Base-by-base conservation (phyloP, 2,113 vertebrate genomes). In the Rhegmatorhina hoffmannsi region DNA sequence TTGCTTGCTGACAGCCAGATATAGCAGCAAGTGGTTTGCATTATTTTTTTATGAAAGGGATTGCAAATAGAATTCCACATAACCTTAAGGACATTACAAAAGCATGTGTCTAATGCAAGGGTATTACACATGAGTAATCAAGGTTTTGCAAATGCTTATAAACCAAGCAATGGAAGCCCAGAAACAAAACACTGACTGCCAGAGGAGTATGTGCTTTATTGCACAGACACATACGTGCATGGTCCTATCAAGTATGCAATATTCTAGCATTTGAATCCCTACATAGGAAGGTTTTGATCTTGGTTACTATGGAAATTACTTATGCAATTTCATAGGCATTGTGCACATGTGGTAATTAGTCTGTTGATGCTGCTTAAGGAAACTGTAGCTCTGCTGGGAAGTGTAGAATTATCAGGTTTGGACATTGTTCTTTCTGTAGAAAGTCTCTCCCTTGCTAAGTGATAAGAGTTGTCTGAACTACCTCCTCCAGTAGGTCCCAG, bases 1-100 rank as follows among this genome's bases (percentile, higher is more conserved):
- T 96, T 96, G 66, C 96, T 96, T 96, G 87, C 92, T 94, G 92
- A 95, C 78, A 96, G 89, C 74, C 56, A 63, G 66, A 77, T 95
- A 97, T 93, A 96, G 90, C 91, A 95, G 73, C 60, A 49, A 88
- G 87, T 43, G 70, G 81, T 95, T 92, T 68, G 33, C 87, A 74
- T 68, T 85, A 60, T 97, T 93, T 60, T 47, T 68, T 68, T 95
- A 94, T 88, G 96, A 94, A 89, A 96, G 84, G 23, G 40, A 19
- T 80, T 95, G 87, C 69, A 84, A 87, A 92, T 89, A 94, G 81
- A 94, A 96, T 90, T 95, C 68, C 66, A 78, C 69, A 34, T 26
- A 63, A 93, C 89, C 91, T 95, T 94, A 83, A 92, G 85, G 75
- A 47, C 73, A 80, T 86, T 43, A 75, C 84, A 82, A 90, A 91